Base-by-base conservation (phyloP, 1,140 invertebrate species). In the Polypedilum pembai region DNA sequence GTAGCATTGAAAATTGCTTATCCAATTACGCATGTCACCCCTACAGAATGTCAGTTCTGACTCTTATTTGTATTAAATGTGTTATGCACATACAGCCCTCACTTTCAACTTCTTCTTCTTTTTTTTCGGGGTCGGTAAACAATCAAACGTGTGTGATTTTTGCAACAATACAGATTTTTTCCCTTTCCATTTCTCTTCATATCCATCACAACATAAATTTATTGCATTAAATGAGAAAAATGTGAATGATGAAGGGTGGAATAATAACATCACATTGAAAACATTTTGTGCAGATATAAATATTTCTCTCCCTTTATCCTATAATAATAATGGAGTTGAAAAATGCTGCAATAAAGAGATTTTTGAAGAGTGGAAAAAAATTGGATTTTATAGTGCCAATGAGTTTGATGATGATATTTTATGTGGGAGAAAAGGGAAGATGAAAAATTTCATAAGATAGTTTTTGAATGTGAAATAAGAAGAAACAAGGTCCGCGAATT, bases 1-100 rank as follows among this genome's bases (percentile, higher is more conserved):
- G 45, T n/a, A 56, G 45, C 45, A 56, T 56, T 56, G 12, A 56
- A 56, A 56, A 56, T 56, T 56, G 45, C 45, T 56, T 56, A 56
- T 56, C 45, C 45, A 56, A 56, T 56, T 56, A 56, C 1, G 24
- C 5, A 12, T 56, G n/a, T 56, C 45, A 56, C 45, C 45, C 45
- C 45, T n/a, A 33, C 24, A 33, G 5, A 33, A 33, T 33, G 24
- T 33, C 24, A 33, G 1, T 33, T 33, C 24, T 33, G 5, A 33
- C 24, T 33, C 24, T 33, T 33, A 33, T 33, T 33, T 33, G 24
- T 33, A 33, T 33, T 33, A 33, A 5, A 33, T 33, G 24, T 33
- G 45, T 56, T 56, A 56, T 56, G 12, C n/a, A 33, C 5, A 33
- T 33, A 33, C 24, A 33, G 24, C n/a, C 10, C n/a, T 56, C 45